These are phyloP conservation scores for Lithophane leautieri DNA, from an alignment of 2,888 invertebrate species.

Conservation along the genomic window DNA sequence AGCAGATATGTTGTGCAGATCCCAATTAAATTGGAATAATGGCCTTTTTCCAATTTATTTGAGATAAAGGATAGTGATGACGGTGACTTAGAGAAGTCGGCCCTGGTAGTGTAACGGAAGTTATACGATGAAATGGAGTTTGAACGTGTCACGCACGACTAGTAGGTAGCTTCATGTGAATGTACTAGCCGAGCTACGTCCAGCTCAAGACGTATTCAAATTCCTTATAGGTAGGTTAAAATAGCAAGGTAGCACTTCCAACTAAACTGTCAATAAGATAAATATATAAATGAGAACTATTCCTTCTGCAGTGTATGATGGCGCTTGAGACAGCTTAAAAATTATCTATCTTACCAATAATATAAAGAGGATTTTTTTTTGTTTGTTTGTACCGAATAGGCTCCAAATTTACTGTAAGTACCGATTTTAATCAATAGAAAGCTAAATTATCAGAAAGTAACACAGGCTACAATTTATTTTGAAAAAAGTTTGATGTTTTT, in stretches of 20 bases:
- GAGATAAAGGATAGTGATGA: no score
- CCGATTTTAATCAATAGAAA: no score
- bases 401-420: no score
- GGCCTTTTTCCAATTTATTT: no score
- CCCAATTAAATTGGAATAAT: no score
- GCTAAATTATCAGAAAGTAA: no score
- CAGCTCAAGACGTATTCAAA: neutral
- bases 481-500: no score
- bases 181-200: conserved; percentile 13
- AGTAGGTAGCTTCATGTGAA: neutral
- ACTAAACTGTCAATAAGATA: neutral
- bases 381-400: no score
- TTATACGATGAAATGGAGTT: conserved; percentile 3
- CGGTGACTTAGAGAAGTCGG: neutral
- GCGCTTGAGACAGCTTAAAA: neutral
- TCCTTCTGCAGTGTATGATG: neutral
- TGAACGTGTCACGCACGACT: conserved; percentile 4
- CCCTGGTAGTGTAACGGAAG: no score
- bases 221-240: neutral
- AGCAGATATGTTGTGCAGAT: neutral
- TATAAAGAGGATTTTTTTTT: no score
- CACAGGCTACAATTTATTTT: no score
- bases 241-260: neutral
- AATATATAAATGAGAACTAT: conserved; percentile 1
- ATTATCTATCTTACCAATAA: no score